Evolutionary conservation across 2,888 invertebrate genomes (phyloP).

Genomic region (Idaea straminata): DNA sequence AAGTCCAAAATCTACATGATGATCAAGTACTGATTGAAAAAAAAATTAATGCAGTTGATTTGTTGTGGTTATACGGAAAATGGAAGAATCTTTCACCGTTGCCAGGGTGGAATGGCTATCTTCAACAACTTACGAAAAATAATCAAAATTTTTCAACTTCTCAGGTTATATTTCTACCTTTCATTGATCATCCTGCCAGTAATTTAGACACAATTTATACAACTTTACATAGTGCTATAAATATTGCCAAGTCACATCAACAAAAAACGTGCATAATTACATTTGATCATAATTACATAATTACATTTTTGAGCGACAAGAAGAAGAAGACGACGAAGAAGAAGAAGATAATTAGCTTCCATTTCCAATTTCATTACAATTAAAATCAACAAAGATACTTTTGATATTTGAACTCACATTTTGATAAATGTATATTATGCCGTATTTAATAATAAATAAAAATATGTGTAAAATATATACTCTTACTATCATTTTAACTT

Average conservation of each 20-base stretch:
- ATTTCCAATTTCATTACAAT: conserved; percentile 23
- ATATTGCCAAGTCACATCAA: conserved; percentile 18
- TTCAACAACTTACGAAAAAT: conserved; percentile 37
- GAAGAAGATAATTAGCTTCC: conserved; percentile 27
- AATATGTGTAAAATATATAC: too few species aligned
- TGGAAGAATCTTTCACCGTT: conserved; percentile 34
- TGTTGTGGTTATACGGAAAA: conserved; percentile 40
- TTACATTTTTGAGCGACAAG: conserved; percentile 26
- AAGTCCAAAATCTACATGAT: conserved; percentile 35
- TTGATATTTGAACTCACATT: too few species aligned
- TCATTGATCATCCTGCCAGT: conserved; percentile 42
- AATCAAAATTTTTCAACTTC: conserved; percentile 30
- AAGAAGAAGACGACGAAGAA: too few species aligned
- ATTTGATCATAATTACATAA: too few species aligned
- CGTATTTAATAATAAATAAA: too few species aligned
- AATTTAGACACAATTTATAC: conserved; percentile 40
- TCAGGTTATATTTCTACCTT: conserved; percentile 38
- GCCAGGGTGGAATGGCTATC: conserved; percentile 46
- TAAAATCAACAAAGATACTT: too few species aligned
- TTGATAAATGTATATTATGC: too few species aligned
- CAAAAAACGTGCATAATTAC: conserved; percentile 33
- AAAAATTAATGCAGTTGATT: conserved; percentile 24
- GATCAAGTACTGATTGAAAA: conserved; percentile 25
- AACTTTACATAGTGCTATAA: conserved; percentile 33
- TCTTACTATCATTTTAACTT: too few species aligned